Evolutionary conservation across 1,140 invertebrate species (phyloP), one percentile per base, ranked within the genome.

Genomic region (Lepidurus apus): DNA sequence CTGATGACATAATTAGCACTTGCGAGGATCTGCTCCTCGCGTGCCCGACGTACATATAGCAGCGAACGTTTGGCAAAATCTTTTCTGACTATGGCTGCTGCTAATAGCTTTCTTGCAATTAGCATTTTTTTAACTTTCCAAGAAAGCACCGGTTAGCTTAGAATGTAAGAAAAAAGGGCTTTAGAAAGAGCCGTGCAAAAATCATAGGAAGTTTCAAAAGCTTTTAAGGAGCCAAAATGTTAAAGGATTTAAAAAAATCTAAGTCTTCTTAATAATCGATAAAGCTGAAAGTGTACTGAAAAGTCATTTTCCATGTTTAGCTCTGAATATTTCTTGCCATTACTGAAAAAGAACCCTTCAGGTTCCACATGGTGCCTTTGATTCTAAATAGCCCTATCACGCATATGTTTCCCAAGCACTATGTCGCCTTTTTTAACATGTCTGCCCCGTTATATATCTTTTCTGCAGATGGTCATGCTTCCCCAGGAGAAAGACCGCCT

Each of bases 401-500:
- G 53, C 53, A 65, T 65, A 65, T 21, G 53, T 17, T 65, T 65
- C 21, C 53, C 17, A 65, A 65, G 5, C 53, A 13, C 53, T 65
- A 13, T 65, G 53, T 65, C 53, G 13, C 53, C 17, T 65, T n/a
- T 65, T 21, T 65, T 65, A 65, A 65, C 53, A 7, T n/a, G 13
- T 65, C 53, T 65, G 53, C 21, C 13, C 43, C 24, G 42, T 77
- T 77, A 47, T 34, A 34, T 78, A 21, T 45, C 11, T 77, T 77
- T 77, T 34, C 24, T 65, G 34, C 77, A 78, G 77, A 78, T 45
- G 77, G 77, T 34, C 77, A 78, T n/a, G 34, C 42, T 24, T 42
- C 77, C 43, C 73, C 77, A 65, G 73, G n/a, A 26, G 77, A 78
- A 65, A 78, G 73, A 47, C 82, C 85, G 73, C 85, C 92, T 82